Evolutionary conservation across 37 sponge, comb jelly and placozoan genomes (phyloP).

Genomic region (Diacarnus erythraeanus): DNA sequence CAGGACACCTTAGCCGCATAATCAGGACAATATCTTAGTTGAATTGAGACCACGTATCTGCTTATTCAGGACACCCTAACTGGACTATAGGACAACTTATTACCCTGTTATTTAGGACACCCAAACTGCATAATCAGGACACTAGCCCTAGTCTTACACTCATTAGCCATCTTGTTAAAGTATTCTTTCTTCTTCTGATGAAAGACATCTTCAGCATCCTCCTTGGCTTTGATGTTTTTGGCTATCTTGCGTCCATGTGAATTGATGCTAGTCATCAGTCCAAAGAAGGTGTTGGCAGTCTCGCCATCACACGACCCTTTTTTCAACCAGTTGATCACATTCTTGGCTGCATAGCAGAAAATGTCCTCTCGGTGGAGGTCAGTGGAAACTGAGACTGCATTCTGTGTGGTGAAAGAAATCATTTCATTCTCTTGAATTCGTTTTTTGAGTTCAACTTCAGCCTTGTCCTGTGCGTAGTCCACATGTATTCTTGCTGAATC

Average conservation of each 20-base stretch:
- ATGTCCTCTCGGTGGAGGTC: constrained; percentile 51
- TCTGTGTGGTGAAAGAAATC: constrained; percentile 26
- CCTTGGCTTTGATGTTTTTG: constrained; percentile 48
- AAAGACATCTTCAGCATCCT: constrained; percentile 28
- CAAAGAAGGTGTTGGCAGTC: constrained; percentile 55
- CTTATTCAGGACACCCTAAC: too few relatives aligned
- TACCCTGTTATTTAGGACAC: neutral
- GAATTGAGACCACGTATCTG: too few relatives aligned
- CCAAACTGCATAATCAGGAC: neutral
- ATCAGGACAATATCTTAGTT: too few relatives aligned
- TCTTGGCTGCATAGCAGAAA: constrained; percentile 50
- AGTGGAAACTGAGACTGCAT: constrained; percentile 21
- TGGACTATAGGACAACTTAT: neutral
- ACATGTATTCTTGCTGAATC: constrained; percentile 52
- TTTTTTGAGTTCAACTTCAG: neutral
- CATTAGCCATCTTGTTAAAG: constrained; percentile 11
- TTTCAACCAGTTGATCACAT: constrained; percentile 65
- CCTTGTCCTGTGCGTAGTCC: constrained; percentile 65
- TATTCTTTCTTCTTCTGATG: neutral
- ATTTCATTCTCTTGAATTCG: constrained; percentile 30
- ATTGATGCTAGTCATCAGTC: constrained; percentile 54
- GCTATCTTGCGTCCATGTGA: constrained; percentile 29
- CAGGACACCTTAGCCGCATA: too few relatives aligned
- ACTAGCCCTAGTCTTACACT: constrained; percentile 32
- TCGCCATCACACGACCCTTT: constrained; percentile 33